A percentile compares a stretch with the other conserved stretches of the same genome.
phyloP scores from a whole-genome alignment of 2,888 invertebrate genomes.

The Drosophila lutescens region DNA sequence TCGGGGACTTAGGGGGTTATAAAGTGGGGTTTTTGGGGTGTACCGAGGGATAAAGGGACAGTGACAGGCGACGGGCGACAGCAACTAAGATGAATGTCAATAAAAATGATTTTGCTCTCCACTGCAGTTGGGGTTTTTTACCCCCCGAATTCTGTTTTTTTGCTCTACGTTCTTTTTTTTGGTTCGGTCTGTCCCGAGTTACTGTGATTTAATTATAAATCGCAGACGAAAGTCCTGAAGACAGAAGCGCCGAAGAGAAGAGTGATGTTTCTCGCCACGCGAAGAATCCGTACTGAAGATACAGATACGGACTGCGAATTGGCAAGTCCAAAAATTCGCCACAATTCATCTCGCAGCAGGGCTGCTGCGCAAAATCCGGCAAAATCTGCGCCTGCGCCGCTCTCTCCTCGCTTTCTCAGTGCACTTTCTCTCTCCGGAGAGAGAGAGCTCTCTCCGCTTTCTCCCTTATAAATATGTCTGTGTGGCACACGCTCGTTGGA shows the following conservation, averaged over 20 bases:
- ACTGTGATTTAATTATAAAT: slow-evolving; percentile 70
- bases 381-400: slow-evolving; percentile 58
- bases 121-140: slow-evolving; percentile 24
- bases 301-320: slow-evolving; percentile 48
- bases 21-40: slow-evolving; percentile 1
- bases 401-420: slow-evolving; percentile 30
- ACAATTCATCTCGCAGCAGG: slow-evolving; percentile 42
- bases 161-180: slow-evolving; percentile 15
- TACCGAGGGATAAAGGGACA: slow-evolving; percentile 19
- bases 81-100: slow-evolving; percentile 45
- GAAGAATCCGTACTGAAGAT: slow-evolving; percentile 78
- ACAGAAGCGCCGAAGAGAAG: slow-evolving; percentile 29
- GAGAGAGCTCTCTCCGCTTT: slow-evolving; percentile 3
- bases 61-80: slow-evolving; percentile 19
- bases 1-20: background rate
- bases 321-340: slow-evolving; percentile 20
- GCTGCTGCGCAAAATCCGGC: slow-evolving; percentile 42
- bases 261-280: slow-evolving; percentile 69
- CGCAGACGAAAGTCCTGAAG: slow-evolving; percentile 55
- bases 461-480: slow-evolving; percentile 45
- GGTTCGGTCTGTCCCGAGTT: slow-evolving; percentile 47
- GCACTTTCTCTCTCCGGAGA: background rate
- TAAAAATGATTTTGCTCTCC: slow-evolving; percentile 35
- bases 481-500: slow-evolving; percentile 56
- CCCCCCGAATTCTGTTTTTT: slow-evolving; percentile 6